phyloP scores from a whole-genome alignment of 2,113 vertebrate species.

The Eudyptes chrysolophus region DNA sequence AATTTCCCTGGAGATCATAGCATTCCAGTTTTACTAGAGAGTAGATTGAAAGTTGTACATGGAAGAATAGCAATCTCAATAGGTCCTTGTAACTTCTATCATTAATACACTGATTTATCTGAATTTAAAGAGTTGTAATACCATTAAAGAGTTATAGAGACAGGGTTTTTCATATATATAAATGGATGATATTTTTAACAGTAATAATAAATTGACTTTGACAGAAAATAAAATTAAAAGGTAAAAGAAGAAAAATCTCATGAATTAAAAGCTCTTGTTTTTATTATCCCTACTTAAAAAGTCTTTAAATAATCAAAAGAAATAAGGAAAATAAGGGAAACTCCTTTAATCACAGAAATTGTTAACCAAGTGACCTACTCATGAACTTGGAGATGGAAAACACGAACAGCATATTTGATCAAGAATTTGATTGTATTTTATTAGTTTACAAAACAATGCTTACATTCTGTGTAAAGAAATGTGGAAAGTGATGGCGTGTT shows the following conservation, averaged over 20 bases:
- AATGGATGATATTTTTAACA: neutral
- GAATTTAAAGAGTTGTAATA: neutral
- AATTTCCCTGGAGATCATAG: neutral
- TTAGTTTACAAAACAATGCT: neutral
- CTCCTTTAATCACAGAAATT: neutral
- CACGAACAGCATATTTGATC: neutral
- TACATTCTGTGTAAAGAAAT: neutral
- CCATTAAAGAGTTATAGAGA: neutral
- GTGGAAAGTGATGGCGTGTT: neutral
- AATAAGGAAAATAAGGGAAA: neutral
- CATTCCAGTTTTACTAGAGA: neutral
- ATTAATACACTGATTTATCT: neutral
- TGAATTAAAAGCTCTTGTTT: neutral
- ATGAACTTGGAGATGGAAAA: neutral
- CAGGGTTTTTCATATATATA: neutral
- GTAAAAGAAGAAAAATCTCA: neutral
- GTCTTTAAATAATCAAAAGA: neutral
- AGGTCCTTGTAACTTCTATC: neutral
- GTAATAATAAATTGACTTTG: neutral
- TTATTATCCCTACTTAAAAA: neutral
- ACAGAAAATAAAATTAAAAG: neutral
- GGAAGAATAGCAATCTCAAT: neutral
- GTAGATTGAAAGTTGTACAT: neutral
- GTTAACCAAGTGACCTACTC: neutral
- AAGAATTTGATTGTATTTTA: neutral